These are phyloP conservation scores for Turnix velox DNA, from an alignment of 2,113 vertebrate genomes.

Conservation along the genomic window DNA sequence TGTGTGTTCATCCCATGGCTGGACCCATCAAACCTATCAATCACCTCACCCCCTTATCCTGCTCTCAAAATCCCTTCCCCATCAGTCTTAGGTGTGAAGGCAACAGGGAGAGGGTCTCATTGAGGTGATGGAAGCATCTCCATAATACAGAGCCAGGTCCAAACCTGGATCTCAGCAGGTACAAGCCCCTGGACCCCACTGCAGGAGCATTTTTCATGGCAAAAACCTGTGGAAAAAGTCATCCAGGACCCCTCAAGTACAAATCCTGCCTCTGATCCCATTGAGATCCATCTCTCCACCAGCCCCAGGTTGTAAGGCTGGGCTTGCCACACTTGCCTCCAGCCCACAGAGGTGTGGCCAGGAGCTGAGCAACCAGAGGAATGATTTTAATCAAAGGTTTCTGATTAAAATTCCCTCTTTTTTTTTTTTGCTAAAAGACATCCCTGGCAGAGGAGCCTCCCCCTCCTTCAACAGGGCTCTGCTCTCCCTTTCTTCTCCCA, in stretches of 20 bases:
- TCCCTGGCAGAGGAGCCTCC: accelerated
- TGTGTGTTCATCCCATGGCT: neutral
- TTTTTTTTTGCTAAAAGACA: neutral
- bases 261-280: neutral
- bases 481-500: neutral
- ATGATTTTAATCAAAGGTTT: neutral
- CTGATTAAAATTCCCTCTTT: constrained; percentile 32
- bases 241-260: neutral
- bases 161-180: neutral
- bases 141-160: neutral
- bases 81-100: neutral
- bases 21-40: neutral
- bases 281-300: neutral
- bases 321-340: neutral
- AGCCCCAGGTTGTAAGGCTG: neutral
- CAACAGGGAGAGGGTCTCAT: accelerated
- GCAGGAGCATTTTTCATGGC: accelerated
- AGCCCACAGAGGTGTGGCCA: neutral
- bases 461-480: accelerated
- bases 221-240: neutral
- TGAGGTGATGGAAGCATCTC: accelerated
- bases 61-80: accelerated
- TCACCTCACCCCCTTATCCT: accelerated
- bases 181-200: neutral
- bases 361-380: neutral